phyloP scores from a whole-genome alignment of 1,140 invertebrate genomes.

The Zophobas morio region DNA sequence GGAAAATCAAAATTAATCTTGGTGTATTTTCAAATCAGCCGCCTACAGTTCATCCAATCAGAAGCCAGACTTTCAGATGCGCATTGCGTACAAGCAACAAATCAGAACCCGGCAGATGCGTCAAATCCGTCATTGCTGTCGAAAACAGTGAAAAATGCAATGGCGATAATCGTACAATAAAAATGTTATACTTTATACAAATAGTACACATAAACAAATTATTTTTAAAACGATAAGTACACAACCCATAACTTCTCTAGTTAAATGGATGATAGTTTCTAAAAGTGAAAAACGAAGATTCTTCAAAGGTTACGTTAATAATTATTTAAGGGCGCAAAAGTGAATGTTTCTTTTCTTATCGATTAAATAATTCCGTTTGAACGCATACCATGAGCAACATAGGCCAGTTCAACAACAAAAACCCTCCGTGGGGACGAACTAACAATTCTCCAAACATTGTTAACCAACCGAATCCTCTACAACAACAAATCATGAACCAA shows the following conservation, averaged over 20 bases:
- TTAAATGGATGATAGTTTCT: too few species aligned
- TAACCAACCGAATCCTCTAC: constrained; percentile 70
- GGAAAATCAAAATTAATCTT: too few species aligned
- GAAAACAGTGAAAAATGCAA: constrained; percentile 5
- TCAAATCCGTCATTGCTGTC: constrained; percentile 15
- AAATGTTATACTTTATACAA: not conserved
- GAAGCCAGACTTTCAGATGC: not conserved
- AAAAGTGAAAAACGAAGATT: too few species aligned
- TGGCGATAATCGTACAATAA: constrained; percentile 7
- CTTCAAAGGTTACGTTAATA: too few species aligned
- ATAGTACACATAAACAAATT: too few species aligned
- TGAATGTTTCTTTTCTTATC: constrained; percentile 11
- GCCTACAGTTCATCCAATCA: not conserved
- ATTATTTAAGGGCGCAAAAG: constrained; percentile 13
- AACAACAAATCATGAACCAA: constrained; percentile 74
- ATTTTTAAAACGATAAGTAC: too few species aligned
- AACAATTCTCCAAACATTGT: constrained; percentile 58
- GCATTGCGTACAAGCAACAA: not conserved
- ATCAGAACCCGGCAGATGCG: constrained; percentile 5
- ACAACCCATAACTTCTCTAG: too few species aligned
- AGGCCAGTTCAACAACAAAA: constrained; percentile 66
- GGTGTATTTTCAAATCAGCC: too few species aligned
- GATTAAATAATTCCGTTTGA: not conserved
- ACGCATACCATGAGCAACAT: constrained; percentile 42
- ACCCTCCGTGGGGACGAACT: constrained; percentile 74